Evolutionary conservation across 2,888 invertebrate species (phyloP).

Genomic region (Taenaris catops): DNA sequence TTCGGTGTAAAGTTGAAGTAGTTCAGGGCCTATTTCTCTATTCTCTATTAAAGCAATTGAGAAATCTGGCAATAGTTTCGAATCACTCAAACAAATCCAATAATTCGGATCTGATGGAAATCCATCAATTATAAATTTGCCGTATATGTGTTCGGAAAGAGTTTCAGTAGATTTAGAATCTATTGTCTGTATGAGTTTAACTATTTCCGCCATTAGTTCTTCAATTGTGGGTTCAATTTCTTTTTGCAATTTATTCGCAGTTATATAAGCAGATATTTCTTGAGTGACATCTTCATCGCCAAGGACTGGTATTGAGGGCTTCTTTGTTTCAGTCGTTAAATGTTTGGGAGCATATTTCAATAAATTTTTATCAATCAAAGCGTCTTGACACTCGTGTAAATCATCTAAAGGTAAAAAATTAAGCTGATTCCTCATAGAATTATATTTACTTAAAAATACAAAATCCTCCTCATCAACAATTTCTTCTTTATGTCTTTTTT

Average conservation of each 20-base stretch:
- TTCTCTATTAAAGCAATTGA: conserved; percentile 76
- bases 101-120: conserved; percentile 70
- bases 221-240: conserved; percentile 57
- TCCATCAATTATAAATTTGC: conserved; percentile 82
- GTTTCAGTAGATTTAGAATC: conserved; percentile 45
- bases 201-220: conserved; percentile 61
- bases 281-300: conserved; percentile 66
- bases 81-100: conserved; percentile 60
- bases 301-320: conserved; percentile 54
- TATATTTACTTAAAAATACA: conserved; percentile 27
- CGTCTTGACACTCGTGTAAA: conserved; percentile 37
- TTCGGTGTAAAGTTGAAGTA: conserved; percentile 48
- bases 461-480: conserved; percentile 12
- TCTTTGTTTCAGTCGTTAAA: conserved; percentile 34
- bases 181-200: conserved; percentile 43
- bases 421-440: conserved; percentile 30
- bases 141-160: conserved; percentile 42
- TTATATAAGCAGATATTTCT: conserved; percentile 51
- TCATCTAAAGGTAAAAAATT: conserved; percentile 47
- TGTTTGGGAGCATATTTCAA: conserved; percentile 54
- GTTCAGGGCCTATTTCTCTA: conserved; percentile 51
- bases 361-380: conserved; percentile 31
- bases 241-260: conserved; percentile 54
- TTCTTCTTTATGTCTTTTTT: conserved; percentile 22
- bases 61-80: conserved; percentile 73